A percentile compares a stretch with the other conserved stretches of the same genome.
phyloP scores from a whole-genome alignment of 2,888 invertebrate genomes.

The Epirrhoe alternata region DNA sequence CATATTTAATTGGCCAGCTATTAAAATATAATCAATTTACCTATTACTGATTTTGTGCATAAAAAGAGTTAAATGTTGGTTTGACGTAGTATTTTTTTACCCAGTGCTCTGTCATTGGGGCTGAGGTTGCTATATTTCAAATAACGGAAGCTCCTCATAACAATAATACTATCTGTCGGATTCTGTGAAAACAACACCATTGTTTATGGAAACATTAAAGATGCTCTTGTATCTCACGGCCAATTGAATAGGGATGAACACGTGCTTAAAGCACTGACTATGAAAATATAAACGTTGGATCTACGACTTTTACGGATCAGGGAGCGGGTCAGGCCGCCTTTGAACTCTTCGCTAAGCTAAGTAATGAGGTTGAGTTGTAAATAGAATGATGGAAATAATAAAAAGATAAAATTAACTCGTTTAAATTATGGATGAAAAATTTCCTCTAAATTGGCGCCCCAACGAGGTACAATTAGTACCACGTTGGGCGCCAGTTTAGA shows the following conservation, averaged over 20 bases:
- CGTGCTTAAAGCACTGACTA: constrained; percentile 3
- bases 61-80: too few species aligned
- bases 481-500: constrained; percentile 11
- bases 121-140: too few species aligned
- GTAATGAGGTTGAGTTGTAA: constrained; percentile 21
- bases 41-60: not conserved
- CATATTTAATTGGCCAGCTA: not conserved
- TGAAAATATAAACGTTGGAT: constrained; percentile 15
- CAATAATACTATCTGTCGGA: too few species aligned
- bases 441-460: constrained; percentile 6
- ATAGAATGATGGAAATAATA: constrained; percentile 14
- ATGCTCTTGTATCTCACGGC: not conserved
- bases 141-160: too few species aligned
- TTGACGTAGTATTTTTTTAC: too few species aligned
- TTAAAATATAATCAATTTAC: not conserved
- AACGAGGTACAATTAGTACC: constrained; percentile 8
- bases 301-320: constrained; percentile 22
- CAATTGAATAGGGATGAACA: not conserved
- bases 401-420: constrained; percentile 10
- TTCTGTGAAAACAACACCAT: too few species aligned
- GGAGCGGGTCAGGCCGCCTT: constrained; percentile 19
- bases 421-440: constrained; percentile 11
- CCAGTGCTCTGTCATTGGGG: too few species aligned
- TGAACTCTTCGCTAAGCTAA: constrained; percentile 18
- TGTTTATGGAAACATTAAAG: too few species aligned